phyloP scores from a whole-genome alignment of 2,113 vertebrate genomes.

The Syngnathus typhle region DNA sequence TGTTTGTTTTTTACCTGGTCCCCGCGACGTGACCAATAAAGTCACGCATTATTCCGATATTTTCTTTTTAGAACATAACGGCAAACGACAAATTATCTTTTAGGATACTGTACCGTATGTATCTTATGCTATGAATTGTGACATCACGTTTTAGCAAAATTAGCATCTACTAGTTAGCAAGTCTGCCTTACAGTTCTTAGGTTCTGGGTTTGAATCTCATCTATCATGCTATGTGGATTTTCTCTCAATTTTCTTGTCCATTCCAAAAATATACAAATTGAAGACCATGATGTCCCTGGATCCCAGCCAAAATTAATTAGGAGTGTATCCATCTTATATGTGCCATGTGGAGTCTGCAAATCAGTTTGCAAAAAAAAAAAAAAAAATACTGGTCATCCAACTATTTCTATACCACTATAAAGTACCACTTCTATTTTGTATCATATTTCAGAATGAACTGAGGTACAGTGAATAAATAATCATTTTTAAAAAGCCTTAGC shows the following conservation, averaged over 20 bases:
- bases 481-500: conserved; percentile 74
- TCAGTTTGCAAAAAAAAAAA: neutral
- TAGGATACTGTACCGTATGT: too few species aligned
- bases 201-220: too few species aligned
- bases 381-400: neutral
- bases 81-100: neutral
- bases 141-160: too few species aligned
- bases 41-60: neutral
- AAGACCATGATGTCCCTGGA: neutral
- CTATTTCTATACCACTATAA: neutral
- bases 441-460: conserved; percentile 63
- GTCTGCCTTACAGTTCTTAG: too few species aligned
- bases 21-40: neutral
- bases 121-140: too few species aligned
- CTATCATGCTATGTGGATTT: neutral
- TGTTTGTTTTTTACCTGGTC: neutral
- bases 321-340: neutral
- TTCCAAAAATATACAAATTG: neutral
- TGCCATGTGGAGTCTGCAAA: neutral
- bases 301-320: neutral
- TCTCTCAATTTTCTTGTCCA: neutral
- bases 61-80: neutral
- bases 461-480: conserved; percentile 75
- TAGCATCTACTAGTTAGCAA: too few species aligned
- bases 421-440: neutral